Conservation (phyloP, 1,140 invertebrate genomes). For the Nasonia giraulti region DNA sequence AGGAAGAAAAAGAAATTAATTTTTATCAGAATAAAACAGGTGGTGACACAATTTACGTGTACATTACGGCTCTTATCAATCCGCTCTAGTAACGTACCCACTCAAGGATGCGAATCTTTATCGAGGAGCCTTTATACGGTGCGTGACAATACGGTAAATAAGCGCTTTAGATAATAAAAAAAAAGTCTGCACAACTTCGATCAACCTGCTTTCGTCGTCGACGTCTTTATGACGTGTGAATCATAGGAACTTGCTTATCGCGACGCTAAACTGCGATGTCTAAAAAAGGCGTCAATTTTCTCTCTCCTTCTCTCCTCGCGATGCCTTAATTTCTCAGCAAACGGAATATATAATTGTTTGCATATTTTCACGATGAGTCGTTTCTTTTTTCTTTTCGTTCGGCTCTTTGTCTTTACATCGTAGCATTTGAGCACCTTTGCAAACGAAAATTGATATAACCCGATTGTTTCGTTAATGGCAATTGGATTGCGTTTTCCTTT, state of each 20-base stretch:
- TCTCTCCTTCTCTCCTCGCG: not conserved
- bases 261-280: conserved; percentile 1
- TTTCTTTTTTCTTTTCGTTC: not conserved
- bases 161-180: conserved; percentile 29
- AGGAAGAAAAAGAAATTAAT: not conserved
- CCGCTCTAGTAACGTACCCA: conserved; percentile 23
- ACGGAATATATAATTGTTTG: not conserved
- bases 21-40: conserved; percentile 29
- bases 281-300: conserved; percentile 33
- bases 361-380: not conserved
- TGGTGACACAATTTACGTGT: conserved; percentile 31
- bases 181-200: conserved; percentile 37
- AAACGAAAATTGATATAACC: not conserved
- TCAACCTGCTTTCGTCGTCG: conserved; percentile 40
- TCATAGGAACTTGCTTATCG: conserved; percentile 39
- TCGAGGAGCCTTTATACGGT: conserved; percentile 46
- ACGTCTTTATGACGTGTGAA: conserved; percentile 44
- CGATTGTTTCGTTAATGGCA: not conserved
- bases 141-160: conserved; percentile 54
- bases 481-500: not conserved
- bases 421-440: not conserved
- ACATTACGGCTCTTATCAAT: conserved; percentile 33
- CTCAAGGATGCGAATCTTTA: conserved; percentile 52
- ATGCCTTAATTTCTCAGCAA: not conserved
- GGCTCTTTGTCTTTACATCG: too few species aligned